Evolutionary conservation across 2,797 vertebrate genomes (phyloP).

Genomic region (Centroberyx gerrardi): DNA sequence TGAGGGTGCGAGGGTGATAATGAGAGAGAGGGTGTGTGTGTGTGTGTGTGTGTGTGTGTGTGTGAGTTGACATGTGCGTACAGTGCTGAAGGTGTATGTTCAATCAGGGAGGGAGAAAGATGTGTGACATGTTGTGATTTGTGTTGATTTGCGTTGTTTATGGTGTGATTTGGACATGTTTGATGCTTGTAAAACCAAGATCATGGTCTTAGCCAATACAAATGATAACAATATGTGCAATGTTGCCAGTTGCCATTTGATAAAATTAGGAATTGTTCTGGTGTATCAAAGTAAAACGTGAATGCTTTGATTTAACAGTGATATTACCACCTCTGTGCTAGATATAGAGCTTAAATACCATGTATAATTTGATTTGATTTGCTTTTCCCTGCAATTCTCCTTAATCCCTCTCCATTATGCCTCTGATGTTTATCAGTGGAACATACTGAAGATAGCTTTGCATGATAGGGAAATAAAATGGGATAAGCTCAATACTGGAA

Average conservation of each 20-base stretch:
- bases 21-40: too few relatives aligned
- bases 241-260: slow-evolving; percentile 10
- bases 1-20: background rate
- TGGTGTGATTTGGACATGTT: too few relatives aligned
- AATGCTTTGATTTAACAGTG: background rate
- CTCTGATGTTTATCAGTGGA: slow-evolving; percentile 71
- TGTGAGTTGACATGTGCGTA: too few relatives aligned
- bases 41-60: too few relatives aligned
- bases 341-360: slow-evolving; percentile 50
- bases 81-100: too few relatives aligned
- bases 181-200: background rate
- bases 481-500: slow-evolving; percentile 62
- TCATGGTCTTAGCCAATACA: background rate
- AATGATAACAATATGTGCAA: background rate
- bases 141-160: too few relatives aligned
- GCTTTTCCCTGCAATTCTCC: slow-evolving; percentile 50
- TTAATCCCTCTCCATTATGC: slow-evolving; percentile 63
- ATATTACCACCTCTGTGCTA: slow-evolving; percentile 24
- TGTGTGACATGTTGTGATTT: too few relatives aligned
- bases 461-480: slow-evolving; percentile 69
- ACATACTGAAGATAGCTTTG: slow-evolving; percentile 57
- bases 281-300: slow-evolving; percentile 34
- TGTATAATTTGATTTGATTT: slow-evolving; percentile 67
- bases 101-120: too few relatives aligned
- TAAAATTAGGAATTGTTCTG: background rate